Evolutionary conservation across 1,140 invertebrate species (phyloP).

Genomic region (Plodia interpunctella): DNA sequence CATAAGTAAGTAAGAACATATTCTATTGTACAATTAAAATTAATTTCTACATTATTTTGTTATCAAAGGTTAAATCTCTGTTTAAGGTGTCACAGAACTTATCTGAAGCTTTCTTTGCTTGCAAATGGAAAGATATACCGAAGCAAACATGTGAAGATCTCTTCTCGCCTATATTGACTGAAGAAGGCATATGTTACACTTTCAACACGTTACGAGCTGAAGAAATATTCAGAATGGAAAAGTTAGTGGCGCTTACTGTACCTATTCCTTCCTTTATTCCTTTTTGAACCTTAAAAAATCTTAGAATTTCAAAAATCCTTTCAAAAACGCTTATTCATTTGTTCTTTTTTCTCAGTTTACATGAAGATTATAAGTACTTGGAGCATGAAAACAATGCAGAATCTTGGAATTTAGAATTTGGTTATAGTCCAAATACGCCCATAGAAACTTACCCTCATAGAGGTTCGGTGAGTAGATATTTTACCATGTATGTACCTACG

Average conservation of each 20-base stretch:
- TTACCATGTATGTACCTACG: neutral
- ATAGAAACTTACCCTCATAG: constrained; percentile 78
- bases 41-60: too few relatives aligned
- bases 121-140: constrained; percentile 77
- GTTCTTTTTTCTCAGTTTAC: constrained; percentile 40
- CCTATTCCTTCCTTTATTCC: neutral
- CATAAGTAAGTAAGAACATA: too few relatives aligned
- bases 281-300: too few relatives aligned
- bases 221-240: constrained; percentile 77
- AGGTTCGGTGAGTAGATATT: constrained; percentile 52
- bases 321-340: too few relatives aligned
- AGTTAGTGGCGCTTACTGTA: too few relatives aligned
- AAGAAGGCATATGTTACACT: constrained; percentile 84
- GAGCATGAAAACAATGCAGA: constrained; percentile 48
- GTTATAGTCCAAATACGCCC: constrained; percentile 74
- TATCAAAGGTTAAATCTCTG: neutral
- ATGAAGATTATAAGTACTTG: constrained; percentile 72
- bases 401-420: constrained; percentile 80
- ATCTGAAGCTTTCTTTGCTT: constrained; percentile 75
- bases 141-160: constrained; percentile 72
- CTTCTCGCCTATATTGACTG: constrained; percentile 80
- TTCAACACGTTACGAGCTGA: constrained; percentile 81
- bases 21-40: too few relatives aligned
- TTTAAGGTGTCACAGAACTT: constrained; percentile 77
- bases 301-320: too few relatives aligned